Base-by-base conservation (phyloP, 2,888 invertebrate species). In the Eupithecia pulchellata region DNA sequence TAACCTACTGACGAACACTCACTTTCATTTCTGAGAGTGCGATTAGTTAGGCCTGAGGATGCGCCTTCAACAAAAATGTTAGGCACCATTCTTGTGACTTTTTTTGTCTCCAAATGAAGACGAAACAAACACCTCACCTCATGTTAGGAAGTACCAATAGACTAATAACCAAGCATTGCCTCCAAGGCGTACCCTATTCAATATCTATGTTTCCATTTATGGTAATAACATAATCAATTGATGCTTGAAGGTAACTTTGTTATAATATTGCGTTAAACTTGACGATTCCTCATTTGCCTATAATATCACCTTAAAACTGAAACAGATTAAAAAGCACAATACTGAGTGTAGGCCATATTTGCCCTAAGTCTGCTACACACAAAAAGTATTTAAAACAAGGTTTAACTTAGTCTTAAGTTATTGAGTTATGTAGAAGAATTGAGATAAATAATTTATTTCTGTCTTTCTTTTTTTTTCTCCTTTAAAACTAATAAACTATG, bases 1-100 rank as follows among this genome's bases (percentile, higher is more conserved):
- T 94, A 91, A 93, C 94, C 94, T 82, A 94, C 89, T 90, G 86
- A 89, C 89, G 90, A 93, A 89, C 87, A 47, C 89, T 91, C 90
- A 92, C 93, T 93, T 93, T 94, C 93, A 91, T 92, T 93, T 93
- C 83, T 91, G 86, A 88, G 86, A 87, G 86, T 86, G 84, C 88
- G 87, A 89, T 90, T 91, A 91, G 85, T 85, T 81, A 77, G 27
- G 57, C 89, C 11, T 47, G 89, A 91, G 90, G 93, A 92, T 93
- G 89, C 86, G 85, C 86, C 88, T 90, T 47, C 1, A 11, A 47
- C 47, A 47, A 47, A 42, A 39, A 42, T 17, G 39, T n/a, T n/a
- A n/a, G 8, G 42, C 42, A n/a, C 42, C 42, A 4, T 20, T 47
- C 11, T 20, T 11, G 20, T 11, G 47, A 20, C 20, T 39, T 9